phyloP scores from a whole-genome alignment of 2,113 vertebrate species.

The Bucco capensis region DNA sequence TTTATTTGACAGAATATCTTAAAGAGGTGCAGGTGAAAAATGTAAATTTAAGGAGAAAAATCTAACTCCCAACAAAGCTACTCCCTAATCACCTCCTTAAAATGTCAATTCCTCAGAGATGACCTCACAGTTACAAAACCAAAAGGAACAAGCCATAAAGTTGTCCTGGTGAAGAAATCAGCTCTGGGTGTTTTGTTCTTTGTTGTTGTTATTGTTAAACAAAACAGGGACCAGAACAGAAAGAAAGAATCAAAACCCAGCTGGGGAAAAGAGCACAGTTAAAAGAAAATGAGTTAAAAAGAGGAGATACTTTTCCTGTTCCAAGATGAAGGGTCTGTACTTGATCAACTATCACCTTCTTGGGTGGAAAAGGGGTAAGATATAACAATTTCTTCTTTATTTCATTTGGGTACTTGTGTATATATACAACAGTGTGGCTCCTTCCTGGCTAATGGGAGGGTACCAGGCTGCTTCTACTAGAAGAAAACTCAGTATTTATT shows the following conservation, averaged over 20 bases:
- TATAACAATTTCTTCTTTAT: not conserved
- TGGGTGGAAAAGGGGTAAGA: not conserved
- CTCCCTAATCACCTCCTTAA: not conserved
- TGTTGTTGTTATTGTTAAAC: not conserved
- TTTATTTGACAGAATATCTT: not conserved
- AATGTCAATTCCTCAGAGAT: not conserved
- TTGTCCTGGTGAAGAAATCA: not conserved
- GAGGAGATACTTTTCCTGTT: not conserved
- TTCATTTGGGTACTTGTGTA: not conserved
- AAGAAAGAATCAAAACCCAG: not conserved
- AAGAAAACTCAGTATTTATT: not conserved
- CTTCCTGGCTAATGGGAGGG: not conserved
- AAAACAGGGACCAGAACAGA: not conserved
- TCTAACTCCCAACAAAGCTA: not conserved
- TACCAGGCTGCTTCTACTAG: not conserved
- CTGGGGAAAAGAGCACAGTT: not conserved
- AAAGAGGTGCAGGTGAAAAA: not conserved
- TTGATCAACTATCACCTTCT: not conserved
- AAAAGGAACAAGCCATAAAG: not conserved
- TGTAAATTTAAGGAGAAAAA: not conserved
- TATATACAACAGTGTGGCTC: fast-evolving
- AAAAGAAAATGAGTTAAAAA: not conserved
- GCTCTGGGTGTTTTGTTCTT: not conserved
- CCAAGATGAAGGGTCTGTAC: not conserved
- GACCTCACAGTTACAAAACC: not conserved